These are phyloP conservation scores for Tenrec ecaudatus DNA, from an alignment of 2,113 vertebrate species.

Conservation along the genomic window DNA sequence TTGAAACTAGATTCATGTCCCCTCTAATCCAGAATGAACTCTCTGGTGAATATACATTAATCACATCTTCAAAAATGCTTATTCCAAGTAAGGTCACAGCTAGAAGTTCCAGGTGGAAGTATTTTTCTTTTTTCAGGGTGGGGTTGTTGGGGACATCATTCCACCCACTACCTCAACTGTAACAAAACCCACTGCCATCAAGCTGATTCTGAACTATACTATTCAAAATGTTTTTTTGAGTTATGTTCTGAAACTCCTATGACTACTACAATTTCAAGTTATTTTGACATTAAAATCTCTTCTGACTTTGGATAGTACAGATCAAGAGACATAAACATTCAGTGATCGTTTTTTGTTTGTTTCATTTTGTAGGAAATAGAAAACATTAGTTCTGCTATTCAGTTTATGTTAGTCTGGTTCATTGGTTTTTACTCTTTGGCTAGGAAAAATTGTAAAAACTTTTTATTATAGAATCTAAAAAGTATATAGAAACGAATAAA, in stretches of 20 bases:
- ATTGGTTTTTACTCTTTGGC: background rate
- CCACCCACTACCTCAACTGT: background rate
- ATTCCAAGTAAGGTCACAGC: background rate
- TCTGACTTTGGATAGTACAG: conserved; percentile 14
- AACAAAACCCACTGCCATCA: background rate
- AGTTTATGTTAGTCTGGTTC: conserved; percentile 14
- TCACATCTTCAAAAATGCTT: background rate
- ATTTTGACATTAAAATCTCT: conserved; percentile 44
- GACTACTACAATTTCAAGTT: conserved; percentile 37
- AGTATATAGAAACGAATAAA: too few species aligned
- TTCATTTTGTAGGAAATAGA: background rate
- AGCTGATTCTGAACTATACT: background rate
- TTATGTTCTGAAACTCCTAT: background rate
- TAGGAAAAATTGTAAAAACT: background rate
- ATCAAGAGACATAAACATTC: background rate
- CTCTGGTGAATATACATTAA: background rate
- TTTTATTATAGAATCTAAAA: too few species aligned
- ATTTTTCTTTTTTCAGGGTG: background rate
- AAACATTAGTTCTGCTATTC: conserved; percentile 46
- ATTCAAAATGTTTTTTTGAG: conserved; percentile 10
- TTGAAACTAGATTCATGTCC: background rate
- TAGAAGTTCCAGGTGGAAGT: background rate
- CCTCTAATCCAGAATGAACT: background rate
- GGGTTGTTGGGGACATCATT: background rate
- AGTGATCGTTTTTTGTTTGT: background rate